Evolutionary conservation across 2,888 invertebrate species (phyloP).

Genomic region (Sarcophaga variegata): DNA sequence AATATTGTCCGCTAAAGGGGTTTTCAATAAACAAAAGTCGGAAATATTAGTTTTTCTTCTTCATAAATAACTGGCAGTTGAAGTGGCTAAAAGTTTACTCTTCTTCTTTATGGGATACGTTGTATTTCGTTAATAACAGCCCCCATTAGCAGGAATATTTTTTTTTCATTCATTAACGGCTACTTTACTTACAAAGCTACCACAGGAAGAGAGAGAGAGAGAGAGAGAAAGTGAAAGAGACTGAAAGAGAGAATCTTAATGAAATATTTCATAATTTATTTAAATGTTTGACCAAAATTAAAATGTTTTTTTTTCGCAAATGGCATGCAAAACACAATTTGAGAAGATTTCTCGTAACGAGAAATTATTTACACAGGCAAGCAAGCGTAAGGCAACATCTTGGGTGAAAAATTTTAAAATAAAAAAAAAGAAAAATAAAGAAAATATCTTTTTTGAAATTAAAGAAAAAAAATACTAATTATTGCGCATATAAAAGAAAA

Average conservation of each 20-base stretch:
- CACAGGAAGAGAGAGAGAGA: too few species aligned
- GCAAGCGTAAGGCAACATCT: background rate
- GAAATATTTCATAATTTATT: constrained; percentile 1
- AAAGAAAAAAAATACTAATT: background rate
- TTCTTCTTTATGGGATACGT: too few species aligned
- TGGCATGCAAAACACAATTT: background rate
- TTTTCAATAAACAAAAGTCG: too few species aligned
- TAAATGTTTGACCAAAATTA: background rate
- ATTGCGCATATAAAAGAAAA: background rate
- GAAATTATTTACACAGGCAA: background rate
- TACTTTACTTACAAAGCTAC: too few species aligned
- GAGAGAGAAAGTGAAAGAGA: background rate
- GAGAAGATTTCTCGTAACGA: background rate
- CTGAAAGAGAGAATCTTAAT: background rate
- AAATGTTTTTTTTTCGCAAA: background rate
- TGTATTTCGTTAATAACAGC: too few species aligned
- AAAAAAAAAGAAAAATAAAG: background rate
- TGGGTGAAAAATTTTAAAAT: background rate
- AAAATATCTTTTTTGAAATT: background rate
- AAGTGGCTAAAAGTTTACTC: too few species aligned
- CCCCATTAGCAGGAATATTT: too few species aligned
- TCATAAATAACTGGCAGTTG: too few species aligned
- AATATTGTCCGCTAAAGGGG: too few species aligned
- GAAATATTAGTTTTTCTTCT: too few species aligned
- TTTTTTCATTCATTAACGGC: too few species aligned